phyloP scores from a whole-genome alignment of 1,140 invertebrate genomes.

The Euglossa dilemma region DNA sequence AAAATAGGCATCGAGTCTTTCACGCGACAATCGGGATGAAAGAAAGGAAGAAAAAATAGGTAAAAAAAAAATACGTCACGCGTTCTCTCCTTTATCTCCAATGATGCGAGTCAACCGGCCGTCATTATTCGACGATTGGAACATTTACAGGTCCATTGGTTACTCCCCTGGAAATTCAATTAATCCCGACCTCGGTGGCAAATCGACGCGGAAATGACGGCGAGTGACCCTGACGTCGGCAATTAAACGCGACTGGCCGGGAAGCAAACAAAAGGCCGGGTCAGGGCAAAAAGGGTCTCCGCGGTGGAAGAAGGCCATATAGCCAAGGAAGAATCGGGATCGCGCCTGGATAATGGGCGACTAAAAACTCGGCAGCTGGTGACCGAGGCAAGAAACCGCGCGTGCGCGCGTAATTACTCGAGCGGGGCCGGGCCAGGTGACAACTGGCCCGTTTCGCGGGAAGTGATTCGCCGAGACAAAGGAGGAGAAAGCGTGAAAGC shows the following conservation, averaged over 20 bases:
- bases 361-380: constrained; percentile 30
- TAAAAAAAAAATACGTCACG: background rate
- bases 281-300: background rate
- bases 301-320: background rate
- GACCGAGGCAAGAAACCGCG: constrained; percentile 5
- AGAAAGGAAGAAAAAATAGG: background rate
- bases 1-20: background rate
- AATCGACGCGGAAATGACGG: background rate
- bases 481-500: constrained; percentile 15
- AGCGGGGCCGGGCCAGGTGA: constrained; percentile 35
- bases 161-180: background rate
- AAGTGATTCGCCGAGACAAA: background rate
- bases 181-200: background rate
- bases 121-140: background rate
- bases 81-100: background rate
- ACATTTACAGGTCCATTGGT: background rate
- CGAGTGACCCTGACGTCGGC: background rate
- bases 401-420: constrained; percentile 50
- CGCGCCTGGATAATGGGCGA: constrained; percentile 36
- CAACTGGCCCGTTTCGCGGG: constrained; percentile 37
- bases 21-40: background rate
- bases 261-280: background rate
- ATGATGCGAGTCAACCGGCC: no score
- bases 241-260: constrained; percentile 35
- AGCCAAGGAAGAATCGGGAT: constrained; percentile 31